phyloP scores from a whole-genome alignment of 1,140 invertebrate species.

The Anthonomus grandis region DNA sequence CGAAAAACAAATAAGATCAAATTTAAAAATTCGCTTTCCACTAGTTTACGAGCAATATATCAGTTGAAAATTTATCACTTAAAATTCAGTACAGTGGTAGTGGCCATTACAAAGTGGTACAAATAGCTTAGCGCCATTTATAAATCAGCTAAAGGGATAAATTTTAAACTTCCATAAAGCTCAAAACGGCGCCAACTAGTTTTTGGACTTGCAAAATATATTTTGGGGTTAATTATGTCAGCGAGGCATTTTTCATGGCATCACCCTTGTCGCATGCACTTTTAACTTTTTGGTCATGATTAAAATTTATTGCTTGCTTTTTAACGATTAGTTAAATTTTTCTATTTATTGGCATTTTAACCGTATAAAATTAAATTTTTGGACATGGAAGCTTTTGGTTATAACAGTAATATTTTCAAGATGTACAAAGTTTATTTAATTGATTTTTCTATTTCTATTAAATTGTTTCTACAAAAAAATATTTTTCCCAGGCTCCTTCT shows the following conservation, averaged over 20 bases:
- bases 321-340: too few species aligned
- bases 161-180: conserved; percentile 29
- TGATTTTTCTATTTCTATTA: too few species aligned
- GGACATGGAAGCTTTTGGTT: too few species aligned
- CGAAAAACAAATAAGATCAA: conserved; percentile 16
- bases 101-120: conserved; percentile 29
- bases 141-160: conserved; percentile 27
- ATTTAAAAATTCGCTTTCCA: conserved; percentile 18
- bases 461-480: too few species aligned
- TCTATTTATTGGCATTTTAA: too few species aligned
- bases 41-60: conserved; percentile 22
- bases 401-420: too few species aligned
- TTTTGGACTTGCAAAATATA: conserved; percentile 25
- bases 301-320: too few species aligned
- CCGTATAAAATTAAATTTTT: too few species aligned
- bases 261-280: conserved; percentile 9
- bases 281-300: conserved; percentile 16
- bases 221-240: conserved; percentile 27
- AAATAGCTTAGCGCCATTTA: conserved; percentile 28
- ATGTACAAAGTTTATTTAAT: too few species aligned
- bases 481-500: too few species aligned
- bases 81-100: conserved; percentile 28
- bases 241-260: conserved; percentile 13
- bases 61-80: conserved; percentile 27
- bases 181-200: conserved; percentile 27